phyloP scores from a whole-genome alignment of 1,140 invertebrate species.

The Akabosia matsudoensis region DNA sequence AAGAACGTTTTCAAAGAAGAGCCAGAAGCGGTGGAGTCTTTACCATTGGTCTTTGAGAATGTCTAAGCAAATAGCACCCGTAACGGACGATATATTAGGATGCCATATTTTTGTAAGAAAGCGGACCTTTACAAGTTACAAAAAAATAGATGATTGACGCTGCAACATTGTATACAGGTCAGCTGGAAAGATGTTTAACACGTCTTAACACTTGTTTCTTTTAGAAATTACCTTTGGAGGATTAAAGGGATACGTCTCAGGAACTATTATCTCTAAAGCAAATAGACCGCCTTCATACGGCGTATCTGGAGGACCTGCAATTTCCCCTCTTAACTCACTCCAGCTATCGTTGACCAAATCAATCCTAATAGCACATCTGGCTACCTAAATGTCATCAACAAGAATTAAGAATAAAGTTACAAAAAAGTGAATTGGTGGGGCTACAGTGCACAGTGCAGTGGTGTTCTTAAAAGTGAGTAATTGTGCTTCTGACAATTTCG shows the following conservation, averaged over 20 bases:
- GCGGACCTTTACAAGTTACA: conserved; percentile 61
- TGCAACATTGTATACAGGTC: too few relatives aligned
- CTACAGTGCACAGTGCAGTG: too few relatives aligned
- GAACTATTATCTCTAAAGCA: conserved; percentile 93
- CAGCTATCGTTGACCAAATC: conserved; percentile 87
- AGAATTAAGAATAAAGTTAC: background rate
- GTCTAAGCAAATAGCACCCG: conserved; percentile 97
- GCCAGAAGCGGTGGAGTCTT: conserved; percentile 41
- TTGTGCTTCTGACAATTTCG: background rate
- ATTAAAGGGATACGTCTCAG: conserved; percentile 98
- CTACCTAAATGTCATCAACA: conserved; percentile 62
- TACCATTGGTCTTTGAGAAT: conserved; percentile 99
- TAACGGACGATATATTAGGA: conserved; percentile 98
- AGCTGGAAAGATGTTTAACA: background rate
- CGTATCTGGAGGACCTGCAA: conserved; percentile 89
- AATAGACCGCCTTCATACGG: conserved; percentile 95
- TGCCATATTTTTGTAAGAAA: conserved; percentile 99
- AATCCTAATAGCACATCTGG: conserved; percentile 85
- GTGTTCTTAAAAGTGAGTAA: background rate
- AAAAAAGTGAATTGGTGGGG: too few relatives aligned
- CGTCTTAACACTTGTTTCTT: background rate
- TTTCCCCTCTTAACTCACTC: conserved; percentile 86
- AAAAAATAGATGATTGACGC: background rate
- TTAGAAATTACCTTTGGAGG: conserved; percentile 82
- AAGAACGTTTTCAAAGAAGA: background rate